Conservation (phyloP, 2,888 invertebrate species). For the Ophioninae sp. region DNA sequence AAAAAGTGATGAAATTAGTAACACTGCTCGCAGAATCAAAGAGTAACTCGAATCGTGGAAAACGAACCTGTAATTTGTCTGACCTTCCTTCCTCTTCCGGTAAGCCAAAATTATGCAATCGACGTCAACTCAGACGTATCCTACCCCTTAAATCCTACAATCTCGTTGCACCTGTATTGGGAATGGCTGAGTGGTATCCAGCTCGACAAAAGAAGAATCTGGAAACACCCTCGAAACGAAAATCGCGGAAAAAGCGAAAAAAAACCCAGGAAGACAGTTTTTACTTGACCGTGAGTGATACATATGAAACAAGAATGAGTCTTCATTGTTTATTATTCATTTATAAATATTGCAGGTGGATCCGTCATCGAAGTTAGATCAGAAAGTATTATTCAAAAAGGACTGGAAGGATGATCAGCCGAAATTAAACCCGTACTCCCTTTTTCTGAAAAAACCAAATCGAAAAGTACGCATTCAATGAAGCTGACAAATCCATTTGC, state of each 20-base stretch:
- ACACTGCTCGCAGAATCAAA: constrained; percentile 74
- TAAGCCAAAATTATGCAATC: constrained; percentile 72
- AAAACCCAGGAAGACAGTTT: constrained; percentile 32
- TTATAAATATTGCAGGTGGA: constrained; percentile 70
- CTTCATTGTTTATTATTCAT: neutral
- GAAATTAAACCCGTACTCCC: constrained; percentile 72
- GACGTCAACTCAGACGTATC: constrained; percentile 70
- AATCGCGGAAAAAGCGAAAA: constrained; percentile 16
- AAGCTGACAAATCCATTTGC: neutral
- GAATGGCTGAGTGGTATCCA: constrained; percentile 68
- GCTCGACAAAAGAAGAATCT: constrained; percentile 31
- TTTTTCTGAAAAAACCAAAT: constrained; percentile 74
- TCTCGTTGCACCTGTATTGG: constrained; percentile 73
- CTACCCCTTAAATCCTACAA: constrained; percentile 73
- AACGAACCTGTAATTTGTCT: constrained; percentile 64
- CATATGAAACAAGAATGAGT: neutral
- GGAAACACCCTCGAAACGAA: constrained; percentile 11
- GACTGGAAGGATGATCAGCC: constrained; percentile 28
- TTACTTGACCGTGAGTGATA: constrained; percentile 63
- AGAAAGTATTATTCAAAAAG: constrained; percentile 51
- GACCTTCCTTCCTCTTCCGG: constrained; percentile 71
- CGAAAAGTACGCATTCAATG: constrained; percentile 70
- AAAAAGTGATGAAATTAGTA: constrained; percentile 68
- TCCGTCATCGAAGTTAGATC: constrained; percentile 67
- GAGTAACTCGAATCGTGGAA: constrained; percentile 69